These are phyloP conservation scores for Crotalus viridis DNA, from an alignment of 2,113 vertebrate genomes.

Conservation along the genomic window DNA sequence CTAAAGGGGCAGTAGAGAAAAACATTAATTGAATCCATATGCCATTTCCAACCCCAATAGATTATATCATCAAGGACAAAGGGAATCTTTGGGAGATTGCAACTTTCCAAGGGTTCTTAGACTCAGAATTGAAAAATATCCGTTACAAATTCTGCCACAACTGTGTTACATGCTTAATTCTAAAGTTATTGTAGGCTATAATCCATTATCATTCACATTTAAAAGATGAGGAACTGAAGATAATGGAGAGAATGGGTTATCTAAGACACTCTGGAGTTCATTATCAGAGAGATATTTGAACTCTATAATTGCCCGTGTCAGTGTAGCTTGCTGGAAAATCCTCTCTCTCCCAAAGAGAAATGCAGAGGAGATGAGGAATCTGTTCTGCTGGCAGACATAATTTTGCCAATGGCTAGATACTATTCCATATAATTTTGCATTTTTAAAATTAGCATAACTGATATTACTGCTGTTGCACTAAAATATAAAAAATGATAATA, in stretches of 20 bases:
- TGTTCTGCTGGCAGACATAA: background rate
- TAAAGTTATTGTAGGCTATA: background rate
- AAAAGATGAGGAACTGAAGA: background rate
- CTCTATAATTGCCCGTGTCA: background rate
- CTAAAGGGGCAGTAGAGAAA: background rate
- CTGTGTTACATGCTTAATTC: background rate
- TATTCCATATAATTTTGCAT: background rate
- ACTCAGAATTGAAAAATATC: background rate
- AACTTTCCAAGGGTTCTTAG: background rate
- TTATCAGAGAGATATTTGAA: background rate
- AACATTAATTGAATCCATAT: background rate
- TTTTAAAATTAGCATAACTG: background rate
- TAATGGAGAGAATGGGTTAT: background rate
- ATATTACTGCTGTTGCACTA: background rate
- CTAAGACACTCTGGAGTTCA: background rate
- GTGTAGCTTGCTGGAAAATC: background rate
- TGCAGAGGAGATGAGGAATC: background rate
- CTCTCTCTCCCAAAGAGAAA: background rate
- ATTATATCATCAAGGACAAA: background rate
- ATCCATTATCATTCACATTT: background rate
- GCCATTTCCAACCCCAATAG: background rate
- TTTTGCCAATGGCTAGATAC: background rate
- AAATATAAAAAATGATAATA: background rate
- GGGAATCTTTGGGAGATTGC: background rate
- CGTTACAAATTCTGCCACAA: background rate